Evolutionary conservation across 1,140 invertebrate species (phyloP).

Genomic region (Gyrodactylus bullatarudis): DNA sequence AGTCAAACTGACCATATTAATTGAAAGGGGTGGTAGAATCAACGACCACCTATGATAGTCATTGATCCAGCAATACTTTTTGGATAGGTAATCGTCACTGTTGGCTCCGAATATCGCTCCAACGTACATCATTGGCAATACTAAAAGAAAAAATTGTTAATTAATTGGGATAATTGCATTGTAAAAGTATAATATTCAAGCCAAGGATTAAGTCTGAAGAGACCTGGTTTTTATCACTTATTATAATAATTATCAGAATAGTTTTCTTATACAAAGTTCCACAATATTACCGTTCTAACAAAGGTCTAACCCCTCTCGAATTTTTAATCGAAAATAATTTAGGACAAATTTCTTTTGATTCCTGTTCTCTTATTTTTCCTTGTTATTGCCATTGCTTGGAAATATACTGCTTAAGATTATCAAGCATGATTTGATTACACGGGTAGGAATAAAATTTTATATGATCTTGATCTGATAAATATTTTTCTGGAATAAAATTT

Average conservation of each 20-base stretch:
- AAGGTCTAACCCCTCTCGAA: too few species aligned
- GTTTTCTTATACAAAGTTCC: background rate
- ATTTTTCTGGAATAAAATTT: too few species aligned
- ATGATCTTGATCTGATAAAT: too few species aligned
- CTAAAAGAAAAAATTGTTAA: slow-evolving; percentile 2
- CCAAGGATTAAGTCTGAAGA: background rate
- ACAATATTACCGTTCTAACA: background rate
- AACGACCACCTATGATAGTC: background rate
- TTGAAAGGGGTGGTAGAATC: background rate
- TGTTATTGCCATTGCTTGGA: too few species aligned
- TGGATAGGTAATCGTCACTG: slow-evolving; percentile 1
- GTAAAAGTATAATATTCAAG: background rate
- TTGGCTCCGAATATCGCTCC: slow-evolving; percentile 5
- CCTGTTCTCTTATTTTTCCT: too few species aligned
- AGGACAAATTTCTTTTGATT: too few species aligned
- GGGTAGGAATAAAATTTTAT: too few species aligned
- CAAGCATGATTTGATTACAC: too few species aligned
- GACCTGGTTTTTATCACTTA: background rate
- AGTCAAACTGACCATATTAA: slow-evolving; percentile 3
- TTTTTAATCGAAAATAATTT: too few species aligned
- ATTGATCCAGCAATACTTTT: slow-evolving; percentile 4
- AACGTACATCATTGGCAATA: background rate
- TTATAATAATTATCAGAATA: background rate
- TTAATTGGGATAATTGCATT: background rate
- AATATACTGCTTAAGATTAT: too few species aligned